Evolutionary conservation across 2,888 invertebrate species (phyloP), one percentile per base, ranked within the genome.

Genomic region (Cerastis rubricosa): DNA sequence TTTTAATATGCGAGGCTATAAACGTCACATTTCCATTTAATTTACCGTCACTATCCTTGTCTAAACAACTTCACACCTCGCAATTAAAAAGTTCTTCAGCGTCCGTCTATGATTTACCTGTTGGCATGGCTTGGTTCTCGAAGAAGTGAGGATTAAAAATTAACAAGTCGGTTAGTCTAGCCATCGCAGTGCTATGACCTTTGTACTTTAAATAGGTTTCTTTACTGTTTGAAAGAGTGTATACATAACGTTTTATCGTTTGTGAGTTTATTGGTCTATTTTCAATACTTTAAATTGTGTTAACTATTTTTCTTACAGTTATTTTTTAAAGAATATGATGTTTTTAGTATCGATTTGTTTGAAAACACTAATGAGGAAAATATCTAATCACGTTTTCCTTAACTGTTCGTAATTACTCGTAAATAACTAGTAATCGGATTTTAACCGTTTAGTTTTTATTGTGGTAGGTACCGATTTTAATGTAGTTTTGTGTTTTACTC

Each of bases 111-210:
- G 35, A 43, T 49, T 63, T 35, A 47, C 8, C 17, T 63, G 1
- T 72, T 59, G 14, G 51, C 64, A 75, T 54, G 25, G 51, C 25
- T 76, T 69, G 17, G 19, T 35, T 57, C 35, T 74, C 19, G 63
- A 49, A 43, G 45, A 80, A 84, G 59, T 29, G 43, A 81, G 84
- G 70, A 91, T 92, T 90, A 91, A 91, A 89, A 90, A 91, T 91
- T 88, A 86, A 91, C 87, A 78, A 85, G 81, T 88, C 83, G 87
- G 89, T 90, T 87, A 90, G 90, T 90, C 88, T 90, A 87, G 89
- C 89, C 82, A 74, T 79, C 63, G 57, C 66, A 77, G 89, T 86
- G 85, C 88, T 87, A 81, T 83, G 88, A 89, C 84, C 90, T 89
- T 87, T 85, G 69, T 69, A 70, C 72, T 71, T 74, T 71, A 73